These are phyloP conservation scores for Isaurus tuberculatus DNA, from an alignment of 92 coral and sea anemone genomes.

Conservation along the genomic window DNA sequence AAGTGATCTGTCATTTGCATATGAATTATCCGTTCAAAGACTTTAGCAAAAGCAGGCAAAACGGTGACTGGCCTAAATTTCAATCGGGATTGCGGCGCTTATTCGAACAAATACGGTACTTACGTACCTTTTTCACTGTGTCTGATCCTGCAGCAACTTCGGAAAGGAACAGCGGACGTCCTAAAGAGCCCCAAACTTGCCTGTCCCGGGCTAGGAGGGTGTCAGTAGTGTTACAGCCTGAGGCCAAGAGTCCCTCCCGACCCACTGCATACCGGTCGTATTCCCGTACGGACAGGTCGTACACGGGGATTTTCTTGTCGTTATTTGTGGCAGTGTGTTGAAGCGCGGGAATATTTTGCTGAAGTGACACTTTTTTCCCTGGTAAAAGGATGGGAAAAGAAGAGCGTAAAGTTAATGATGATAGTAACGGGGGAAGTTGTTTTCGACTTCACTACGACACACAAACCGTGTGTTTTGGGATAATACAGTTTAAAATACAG, in stretches of 20 bases:
- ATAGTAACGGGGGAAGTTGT: too few species aligned
- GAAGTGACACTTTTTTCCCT: constrained; percentile 60
- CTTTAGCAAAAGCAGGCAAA: too few species aligned
- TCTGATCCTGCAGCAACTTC: background rate
- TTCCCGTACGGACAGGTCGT: constrained; percentile 81
- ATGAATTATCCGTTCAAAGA: too few species aligned
- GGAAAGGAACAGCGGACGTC: constrained; percentile 57
- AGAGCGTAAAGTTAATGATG: background rate
- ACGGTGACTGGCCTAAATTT: too few species aligned
- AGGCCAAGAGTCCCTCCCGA: constrained; percentile 77
- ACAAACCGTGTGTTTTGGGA: too few species aligned
- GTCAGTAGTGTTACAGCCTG: constrained; percentile 70
- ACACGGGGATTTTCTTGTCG: constrained; percentile 69
- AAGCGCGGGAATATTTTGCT: constrained; percentile 58
- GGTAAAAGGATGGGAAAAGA: too few species aligned
- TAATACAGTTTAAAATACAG: too few species aligned
- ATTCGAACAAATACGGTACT: too few species aligned
- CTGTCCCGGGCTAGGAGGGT: constrained; percentile 65
- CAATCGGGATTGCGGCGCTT: too few species aligned
- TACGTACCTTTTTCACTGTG: constrained; percentile 2
- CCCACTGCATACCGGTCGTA: constrained; percentile 93
- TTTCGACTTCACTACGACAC: too few species aligned
- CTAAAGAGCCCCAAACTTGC: constrained; percentile 81
- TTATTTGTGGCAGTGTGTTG: constrained; percentile 57
- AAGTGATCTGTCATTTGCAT: too few species aligned